phyloP scores from a whole-genome alignment of 2,888 invertebrate genomes.

The Troides helena region DNA sequence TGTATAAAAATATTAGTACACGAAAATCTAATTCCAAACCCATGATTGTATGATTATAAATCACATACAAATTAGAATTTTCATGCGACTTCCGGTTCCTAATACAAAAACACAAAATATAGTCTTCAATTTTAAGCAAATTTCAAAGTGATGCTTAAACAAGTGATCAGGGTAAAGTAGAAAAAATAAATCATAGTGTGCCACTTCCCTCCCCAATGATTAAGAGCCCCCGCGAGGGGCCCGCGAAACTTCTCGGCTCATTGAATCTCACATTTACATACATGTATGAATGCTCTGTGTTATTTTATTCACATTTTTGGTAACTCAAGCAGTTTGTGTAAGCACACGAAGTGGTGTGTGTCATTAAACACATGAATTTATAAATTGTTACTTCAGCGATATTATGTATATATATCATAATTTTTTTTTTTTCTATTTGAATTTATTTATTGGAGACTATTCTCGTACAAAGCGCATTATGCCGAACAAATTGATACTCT shows the following conservation, averaged over 20 bases:
- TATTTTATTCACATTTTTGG: constrained; percentile 23
- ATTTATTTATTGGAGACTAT: too few species aligned
- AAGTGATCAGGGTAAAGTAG: constrained; percentile 18
- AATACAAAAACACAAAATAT: neutral
- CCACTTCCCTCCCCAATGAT: constrained; percentile 31
- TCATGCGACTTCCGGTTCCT: too few species aligned
- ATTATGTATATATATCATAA: neutral
- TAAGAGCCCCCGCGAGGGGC: constrained; percentile 19
- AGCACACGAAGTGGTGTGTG: constrained; percentile 3
- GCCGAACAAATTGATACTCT: constrained; percentile 37
- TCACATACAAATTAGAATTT: too few species aligned
- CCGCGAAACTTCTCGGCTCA: constrained; percentile 26
- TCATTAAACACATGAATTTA: constrained; percentile 23
- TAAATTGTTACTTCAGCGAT: neutral
- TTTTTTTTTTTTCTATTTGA: too few species aligned
- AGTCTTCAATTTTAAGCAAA: constrained; percentile 8
- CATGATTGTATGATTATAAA: too few species aligned
- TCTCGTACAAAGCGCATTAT: constrained; percentile 31
- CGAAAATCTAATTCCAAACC: too few species aligned
- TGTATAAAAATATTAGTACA: too few species aligned
- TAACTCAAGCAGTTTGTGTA: constrained; percentile 2
- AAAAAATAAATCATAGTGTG: constrained; percentile 24
- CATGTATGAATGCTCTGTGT: constrained; percentile 6
- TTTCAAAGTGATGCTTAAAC: constrained; percentile 9
- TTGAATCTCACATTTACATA: constrained; percentile 29